Base-by-base conservation (phyloP, 2,888 invertebrate genomes). In the Brenthis ino region DNA sequence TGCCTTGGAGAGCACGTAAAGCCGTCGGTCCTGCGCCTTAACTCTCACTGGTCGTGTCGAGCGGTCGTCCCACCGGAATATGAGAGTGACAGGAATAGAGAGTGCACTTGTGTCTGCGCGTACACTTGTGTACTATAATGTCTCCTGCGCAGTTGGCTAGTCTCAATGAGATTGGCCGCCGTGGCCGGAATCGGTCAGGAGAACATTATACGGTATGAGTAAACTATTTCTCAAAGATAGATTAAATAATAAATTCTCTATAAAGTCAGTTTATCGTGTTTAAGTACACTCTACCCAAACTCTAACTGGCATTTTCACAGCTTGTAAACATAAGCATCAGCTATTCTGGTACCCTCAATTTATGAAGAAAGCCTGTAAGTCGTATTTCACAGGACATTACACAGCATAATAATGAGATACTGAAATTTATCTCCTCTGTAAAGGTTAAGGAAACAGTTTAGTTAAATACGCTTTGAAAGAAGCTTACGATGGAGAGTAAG, bases 401-500 rank as follows among this genome's bases (percentile, higher is more conserved):
- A 20, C 70, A 58, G 67, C 51, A 64, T 67, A 53, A 64, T 70
- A 64, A 70, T 70, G 64, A 67, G 67, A 58, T 56, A 64, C 57
- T 67, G 64, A 60, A 70, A 67, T 67, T 58, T 64, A 60, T 67
- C 57, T 64, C 54, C 54, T 55, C 20, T 54, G 50, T 24, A 70
- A 66, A 67, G 70, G 67, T 64, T 67, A 55, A 67, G 64, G 14
- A 50, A 55, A 55, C 69, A 51, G 6, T 57, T 33, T 60, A 33
- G n/a, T 12, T n/a, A 51, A 33, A 51, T 28, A 50, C 47, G 47
- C 24, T 14, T 47, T 58, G 4, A 48, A 24, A 48, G 47, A 47
- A 24, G 1, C 48, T 48, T 13, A 24, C 20, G 24, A n/a, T 28
- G 37, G 24, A 8, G 24, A 12, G 2, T 47, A 47, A 6, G 5